phyloP scores from a whole-genome alignment of 2,888 invertebrate species.

The Eupithecia abbreviata region DNA sequence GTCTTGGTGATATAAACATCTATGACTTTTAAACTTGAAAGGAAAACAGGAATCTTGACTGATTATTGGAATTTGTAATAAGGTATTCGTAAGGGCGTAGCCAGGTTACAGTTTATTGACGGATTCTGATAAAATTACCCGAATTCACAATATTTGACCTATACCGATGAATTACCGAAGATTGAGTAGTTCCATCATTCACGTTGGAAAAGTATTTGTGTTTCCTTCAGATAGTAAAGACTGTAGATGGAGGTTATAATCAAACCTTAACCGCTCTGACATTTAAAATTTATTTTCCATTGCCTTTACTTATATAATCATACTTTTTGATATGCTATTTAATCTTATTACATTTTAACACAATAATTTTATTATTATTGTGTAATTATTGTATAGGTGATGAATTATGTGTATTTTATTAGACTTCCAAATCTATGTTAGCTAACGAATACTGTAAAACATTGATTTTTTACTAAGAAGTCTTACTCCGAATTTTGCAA shows the following conservation, averaged over 20 bases:
- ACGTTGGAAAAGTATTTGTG: neutral
- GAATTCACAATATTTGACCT: neutral
- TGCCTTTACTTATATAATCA: neutral
- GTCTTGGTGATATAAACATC: neutral
- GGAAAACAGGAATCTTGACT: conserved; percentile 31
- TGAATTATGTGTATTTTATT: neutral
- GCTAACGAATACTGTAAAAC: neutral
- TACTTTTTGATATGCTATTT: neutral
- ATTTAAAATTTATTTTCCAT: neutral
- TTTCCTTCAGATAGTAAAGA: neutral
- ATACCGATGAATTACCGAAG: neutral
- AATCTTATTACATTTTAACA: neutral
- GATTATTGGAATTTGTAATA: conserved; percentile 29
- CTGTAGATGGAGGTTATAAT: neutral
- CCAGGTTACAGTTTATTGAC: conserved; percentile 17
- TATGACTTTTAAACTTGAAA: neutral
- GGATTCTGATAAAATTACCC: conserved; percentile 7
- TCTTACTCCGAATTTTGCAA: neutral
- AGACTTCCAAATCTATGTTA: neutral
- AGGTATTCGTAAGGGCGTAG: conserved; percentile 22
- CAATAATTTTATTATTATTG: neutral
- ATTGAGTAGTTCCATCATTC: neutral
- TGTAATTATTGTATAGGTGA: neutral
- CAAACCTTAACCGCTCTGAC: neutral
- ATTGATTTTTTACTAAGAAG: neutral